Conservation (phyloP, 2,888 invertebrate genomes). For the Lamellibrachia satsuma region DNA sequence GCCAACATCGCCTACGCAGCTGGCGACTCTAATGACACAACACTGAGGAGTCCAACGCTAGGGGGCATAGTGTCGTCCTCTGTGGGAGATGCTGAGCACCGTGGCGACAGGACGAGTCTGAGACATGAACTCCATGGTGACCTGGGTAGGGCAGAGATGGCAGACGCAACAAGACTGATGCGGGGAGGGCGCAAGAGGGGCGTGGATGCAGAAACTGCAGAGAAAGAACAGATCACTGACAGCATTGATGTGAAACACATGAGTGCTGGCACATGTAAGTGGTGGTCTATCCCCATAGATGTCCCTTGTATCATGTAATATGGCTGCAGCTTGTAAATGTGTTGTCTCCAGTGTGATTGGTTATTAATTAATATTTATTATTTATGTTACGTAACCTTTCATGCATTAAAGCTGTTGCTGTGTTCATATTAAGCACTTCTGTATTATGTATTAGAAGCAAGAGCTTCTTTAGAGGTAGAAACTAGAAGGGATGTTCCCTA, state of each 20-base stretch:
- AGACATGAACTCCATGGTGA: constrained; percentile 57
- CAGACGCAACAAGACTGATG: constrained; percentile 22
- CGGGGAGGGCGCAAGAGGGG: constrained; percentile 32
- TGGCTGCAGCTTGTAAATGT: neutral
- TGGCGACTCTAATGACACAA: neutral
- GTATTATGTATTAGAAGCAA: neutral
- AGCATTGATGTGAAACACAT: constrained; percentile 39
- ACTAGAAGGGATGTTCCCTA: neutral
- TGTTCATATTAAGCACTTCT: neutral
- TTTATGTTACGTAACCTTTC: neutral
- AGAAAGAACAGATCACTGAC: constrained; percentile 59
- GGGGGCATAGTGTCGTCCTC: neutral
- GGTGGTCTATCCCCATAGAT: neutral
- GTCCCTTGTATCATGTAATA: neutral
- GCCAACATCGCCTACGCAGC: neutral
- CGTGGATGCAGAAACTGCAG: constrained; percentile 47
- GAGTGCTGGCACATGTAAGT: constrained; percentile 58
- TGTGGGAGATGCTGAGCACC: constrained; percentile 56
- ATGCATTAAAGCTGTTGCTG: neutral
- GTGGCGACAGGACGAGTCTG: constrained; percentile 59
- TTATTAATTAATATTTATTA: neutral
- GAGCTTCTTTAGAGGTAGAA: neutral
- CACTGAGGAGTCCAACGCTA: neutral
- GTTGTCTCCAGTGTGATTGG: neutral
- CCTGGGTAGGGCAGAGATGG: constrained; percentile 13